phyloP scores from a whole-genome alignment of 2,797 vertebrate species.

The Tragelaphus oryx region DNA sequence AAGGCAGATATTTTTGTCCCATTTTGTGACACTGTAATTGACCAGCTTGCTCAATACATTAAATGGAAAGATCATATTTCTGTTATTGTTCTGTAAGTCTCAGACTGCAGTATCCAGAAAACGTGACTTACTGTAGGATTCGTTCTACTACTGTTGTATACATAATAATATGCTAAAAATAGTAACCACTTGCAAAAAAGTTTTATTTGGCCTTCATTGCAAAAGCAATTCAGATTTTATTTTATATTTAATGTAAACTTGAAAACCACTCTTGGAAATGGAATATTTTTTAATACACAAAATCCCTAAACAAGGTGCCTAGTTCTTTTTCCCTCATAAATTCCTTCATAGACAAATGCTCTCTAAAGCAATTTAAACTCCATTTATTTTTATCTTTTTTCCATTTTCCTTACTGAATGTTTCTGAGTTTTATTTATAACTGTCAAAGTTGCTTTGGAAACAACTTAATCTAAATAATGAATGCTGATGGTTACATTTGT shows the following conservation, averaged over 20 bases:
- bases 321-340: constrained; percentile 47
- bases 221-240: constrained; percentile 50
- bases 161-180: constrained; percentile 42
- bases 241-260: constrained; percentile 57
- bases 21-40: constrained; percentile 12
- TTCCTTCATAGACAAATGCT: constrained; percentile 47
- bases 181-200: constrained; percentile 15
- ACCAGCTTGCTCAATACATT: not conserved
- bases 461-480: constrained; percentile 54
- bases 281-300: constrained; percentile 55
- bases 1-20: not conserved
- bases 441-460: constrained; percentile 59
- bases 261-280: constrained; percentile 45
- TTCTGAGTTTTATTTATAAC: constrained; percentile 65
- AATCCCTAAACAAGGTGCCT: constrained; percentile 36
- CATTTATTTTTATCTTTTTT: constrained; percentile 68
- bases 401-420: constrained; percentile 48
- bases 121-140: constrained; percentile 38
- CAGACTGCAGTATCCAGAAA: constrained; percentile 31
- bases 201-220: constrained; percentile 13
- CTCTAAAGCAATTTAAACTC: constrained; percentile 61
- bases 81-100: not conserved
- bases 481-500: constrained; percentile 44
- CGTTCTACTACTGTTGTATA: constrained; percentile 21
- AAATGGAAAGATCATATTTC: constrained; percentile 3